phyloP scores from a whole-genome alignment of 2,113 vertebrate genomes.

The Suncus etruscus region DNA sequence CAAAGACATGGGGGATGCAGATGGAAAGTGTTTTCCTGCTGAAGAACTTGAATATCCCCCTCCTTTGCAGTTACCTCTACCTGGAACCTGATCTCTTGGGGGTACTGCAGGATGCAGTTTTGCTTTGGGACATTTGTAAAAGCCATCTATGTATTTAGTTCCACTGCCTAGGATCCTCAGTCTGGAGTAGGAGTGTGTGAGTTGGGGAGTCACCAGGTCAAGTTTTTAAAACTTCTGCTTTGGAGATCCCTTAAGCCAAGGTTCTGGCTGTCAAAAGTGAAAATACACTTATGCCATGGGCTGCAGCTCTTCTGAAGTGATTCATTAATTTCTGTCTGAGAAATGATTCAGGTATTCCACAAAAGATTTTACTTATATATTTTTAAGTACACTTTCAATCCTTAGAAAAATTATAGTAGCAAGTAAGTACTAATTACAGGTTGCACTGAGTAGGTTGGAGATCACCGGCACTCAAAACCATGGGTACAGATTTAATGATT shows the following conservation, averaged over 20 bases:
- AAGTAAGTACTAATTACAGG: not conserved
- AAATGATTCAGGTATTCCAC: not conserved
- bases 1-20: not conserved
- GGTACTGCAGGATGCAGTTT: not conserved
- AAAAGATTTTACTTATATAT: not conserved
- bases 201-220: not conserved
- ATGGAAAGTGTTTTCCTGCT: too few species aligned
- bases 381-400: not conserved
- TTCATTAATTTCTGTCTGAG: not conserved
- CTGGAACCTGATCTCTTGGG: too few species aligned
- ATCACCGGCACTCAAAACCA: too few species aligned
- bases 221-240: not conserved
- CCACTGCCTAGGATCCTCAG: not conserved
- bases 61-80: too few species aligned
- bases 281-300: not conserved
- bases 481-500: too few species aligned
- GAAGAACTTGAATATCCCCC: too few species aligned
- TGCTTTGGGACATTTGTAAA: not conserved
- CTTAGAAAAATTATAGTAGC: not conserved
- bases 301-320: too few species aligned
- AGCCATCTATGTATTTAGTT: not conserved
- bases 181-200: too few species aligned
- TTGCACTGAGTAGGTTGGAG: not conserved
- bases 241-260: too few species aligned
- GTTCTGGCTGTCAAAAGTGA: too few species aligned